Percentiles rank a stretch among this genome's conserved stretches.
These are phyloP conservation scores for Furcifer pardalis DNA, from an alignment of 2,797 vertebrate genomes.

Conservation along the genomic window DNA sequence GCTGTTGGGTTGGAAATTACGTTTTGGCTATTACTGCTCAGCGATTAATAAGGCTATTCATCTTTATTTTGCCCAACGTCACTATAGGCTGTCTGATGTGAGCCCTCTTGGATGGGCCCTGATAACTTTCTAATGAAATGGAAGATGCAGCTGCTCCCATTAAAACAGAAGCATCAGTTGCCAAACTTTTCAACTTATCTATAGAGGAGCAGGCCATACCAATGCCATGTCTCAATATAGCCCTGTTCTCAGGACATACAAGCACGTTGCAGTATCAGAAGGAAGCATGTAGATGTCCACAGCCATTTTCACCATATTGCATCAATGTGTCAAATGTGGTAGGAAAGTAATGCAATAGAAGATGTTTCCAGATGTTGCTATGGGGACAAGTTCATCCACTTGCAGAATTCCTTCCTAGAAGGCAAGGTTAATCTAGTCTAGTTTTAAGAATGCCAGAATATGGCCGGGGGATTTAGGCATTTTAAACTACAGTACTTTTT, in stretches of 20 bases:
- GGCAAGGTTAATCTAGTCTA: not conserved
- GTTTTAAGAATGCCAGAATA: not conserved
- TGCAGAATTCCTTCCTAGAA: not conserved
- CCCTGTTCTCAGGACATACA: not conserved
- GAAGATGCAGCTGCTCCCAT: not conserved
- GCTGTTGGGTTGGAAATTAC: constrained; percentile 35
- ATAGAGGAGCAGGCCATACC: not conserved
- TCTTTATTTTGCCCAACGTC: constrained; percentile 51
- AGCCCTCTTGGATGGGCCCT: not conserved
- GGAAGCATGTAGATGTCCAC: not conserved
- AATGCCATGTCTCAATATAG: not conserved
- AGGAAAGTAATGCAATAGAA: not conserved
- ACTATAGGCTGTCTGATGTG: accelerated
- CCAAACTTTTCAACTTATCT: constrained; percentile 9
- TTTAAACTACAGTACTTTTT: not conserved
- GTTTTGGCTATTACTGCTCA: not conserved
- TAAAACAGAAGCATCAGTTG: constrained; percentile 9
- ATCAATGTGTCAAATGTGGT: not conserved
- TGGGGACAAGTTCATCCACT: not conserved
- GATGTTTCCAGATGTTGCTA: too few relatives aligned
- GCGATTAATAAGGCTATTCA: constrained; percentile 45
- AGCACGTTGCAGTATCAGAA: not conserved
- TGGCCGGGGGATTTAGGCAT: not conserved
- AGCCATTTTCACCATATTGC: not conserved
- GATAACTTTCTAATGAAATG: constrained; percentile 38